A percentile compares a stretch with the other conserved stretches of the same genome.
phyloP scores from a whole-genome alignment of 2,888 invertebrate species.

The Chloroclystis v-ata region DNA sequence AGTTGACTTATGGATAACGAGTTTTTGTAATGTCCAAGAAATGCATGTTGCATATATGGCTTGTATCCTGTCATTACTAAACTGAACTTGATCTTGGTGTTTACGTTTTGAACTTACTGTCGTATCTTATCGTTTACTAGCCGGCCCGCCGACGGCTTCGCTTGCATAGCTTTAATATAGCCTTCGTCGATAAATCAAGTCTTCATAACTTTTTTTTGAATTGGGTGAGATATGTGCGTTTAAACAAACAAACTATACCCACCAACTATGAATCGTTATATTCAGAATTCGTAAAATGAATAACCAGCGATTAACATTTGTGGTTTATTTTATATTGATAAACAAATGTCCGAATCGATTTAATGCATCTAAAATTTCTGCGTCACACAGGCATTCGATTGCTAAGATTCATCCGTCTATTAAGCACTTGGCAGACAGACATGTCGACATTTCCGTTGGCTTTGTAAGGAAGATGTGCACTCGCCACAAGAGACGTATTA shows the following conservation, averaged over 20 bases:
- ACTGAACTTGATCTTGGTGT: slow-evolving; percentile 13
- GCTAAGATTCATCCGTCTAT: slow-evolving; percentile 10
- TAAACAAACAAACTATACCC: too few relatives aligned
- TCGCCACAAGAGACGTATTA: slow-evolving; percentile 10
- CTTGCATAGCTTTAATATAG: too few relatives aligned
- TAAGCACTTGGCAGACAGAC: slow-evolving; percentile 9
- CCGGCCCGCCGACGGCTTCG: too few relatives aligned
- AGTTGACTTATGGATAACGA: slow-evolving; percentile 17
- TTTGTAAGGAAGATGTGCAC: neutral
- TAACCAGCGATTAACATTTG: too few relatives aligned
- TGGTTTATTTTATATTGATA: too few relatives aligned
- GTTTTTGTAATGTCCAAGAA: slow-evolving; percentile 12
- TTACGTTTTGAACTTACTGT: neutral
- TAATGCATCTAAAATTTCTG: slow-evolving; percentile 5
- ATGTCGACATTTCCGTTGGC: slow-evolving; percentile 9
- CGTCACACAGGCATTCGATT: slow-evolving; percentile 9
- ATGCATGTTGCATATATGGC: slow-evolving; percentile 11
- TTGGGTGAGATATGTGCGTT: too few relatives aligned
- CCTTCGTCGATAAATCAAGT: too few relatives aligned
- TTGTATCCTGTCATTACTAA: slow-evolving; percentile 17
- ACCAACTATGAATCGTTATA: too few relatives aligned
- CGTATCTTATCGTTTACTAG: too few relatives aligned
- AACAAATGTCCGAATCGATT: too few relatives aligned
- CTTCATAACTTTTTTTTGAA: too few relatives aligned
- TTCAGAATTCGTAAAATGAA: too few relatives aligned